Base-by-base conservation (phyloP, 1,140 invertebrate genomes). In the Formica selysi region DNA sequence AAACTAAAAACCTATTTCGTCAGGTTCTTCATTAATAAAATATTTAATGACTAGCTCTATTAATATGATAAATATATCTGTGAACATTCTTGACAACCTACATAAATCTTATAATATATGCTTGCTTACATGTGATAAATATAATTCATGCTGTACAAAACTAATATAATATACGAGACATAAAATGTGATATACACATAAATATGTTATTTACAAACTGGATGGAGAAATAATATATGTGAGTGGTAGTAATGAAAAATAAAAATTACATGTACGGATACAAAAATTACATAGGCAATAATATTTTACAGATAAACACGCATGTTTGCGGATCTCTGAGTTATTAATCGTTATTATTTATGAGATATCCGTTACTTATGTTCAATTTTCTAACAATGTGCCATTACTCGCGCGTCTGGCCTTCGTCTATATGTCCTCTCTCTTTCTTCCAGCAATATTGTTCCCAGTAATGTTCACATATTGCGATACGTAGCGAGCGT, bases 401-500 rank as follows among this genome's bases (percentile, higher is more conserved):
- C 26, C 44, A 62, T 67, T 78, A 65, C 68, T 57, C 64, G 54
- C n/a, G 19, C 57, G 59, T 64, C 48, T 41, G 38, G 80, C 44
- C 44, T 64, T 67, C 64, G 41, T 88, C 26, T 51, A 57, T 68
- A 79, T 76, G 10, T 86, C 48, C 68, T 83, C 61, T 61, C 65
- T 61, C 54, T 81, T 65, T 78, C 65, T 64, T 64, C 44, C 62
- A 41, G 61, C 80, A 88, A 90, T 88, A 88, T 76, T 81, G 86
- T 83, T 84, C 76, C 38, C 61, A 62, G 78, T 88, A 88, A 88
- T 80, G 81, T 86, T 44, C 62, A 70, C 76, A 78, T 89, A 88
- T 88, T 64, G 89, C 86, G 76, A 86, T 85, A 91, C 79, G 85
- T 70, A 87, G 91, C 84, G 83, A 90, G 71, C 76, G 87, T 93